Percentiles rank a stretch among this genome's conserved stretches.
Evolutionary conservation across 2,797 vertebrate species (phyloP).

Genomic region (Cercopithecus neglectus): DNA sequence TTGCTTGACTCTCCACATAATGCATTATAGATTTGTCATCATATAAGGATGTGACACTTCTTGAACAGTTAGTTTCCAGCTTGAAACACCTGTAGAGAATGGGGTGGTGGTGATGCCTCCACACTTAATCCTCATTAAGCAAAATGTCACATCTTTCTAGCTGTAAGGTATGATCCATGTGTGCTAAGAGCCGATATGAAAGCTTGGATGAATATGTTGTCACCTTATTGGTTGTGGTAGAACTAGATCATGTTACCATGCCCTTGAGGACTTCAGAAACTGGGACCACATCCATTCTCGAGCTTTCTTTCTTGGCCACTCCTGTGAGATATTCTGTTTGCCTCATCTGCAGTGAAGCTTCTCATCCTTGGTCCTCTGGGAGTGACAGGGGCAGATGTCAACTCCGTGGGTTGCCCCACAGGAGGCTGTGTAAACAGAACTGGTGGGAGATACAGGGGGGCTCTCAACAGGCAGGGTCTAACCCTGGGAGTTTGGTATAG

Average conservation of each 20-base stretch:
- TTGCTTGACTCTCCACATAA: neutral
- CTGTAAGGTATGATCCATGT: neutral
- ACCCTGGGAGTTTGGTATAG: neutral
- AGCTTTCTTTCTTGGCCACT: neutral
- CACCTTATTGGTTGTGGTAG: accelerated
- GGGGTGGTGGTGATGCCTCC: neutral
- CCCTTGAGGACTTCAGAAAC: neutral
- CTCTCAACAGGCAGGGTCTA: neutral
- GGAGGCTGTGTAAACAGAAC: neutral
- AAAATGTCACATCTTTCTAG: neutral
- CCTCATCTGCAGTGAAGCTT: neutral
- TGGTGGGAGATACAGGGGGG: accelerated
- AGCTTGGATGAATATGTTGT: no score
- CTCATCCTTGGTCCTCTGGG: neutral
- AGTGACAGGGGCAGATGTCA: neutral
- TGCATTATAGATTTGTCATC: neutral
- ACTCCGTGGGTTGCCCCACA: accelerated
- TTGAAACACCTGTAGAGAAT: neutral
- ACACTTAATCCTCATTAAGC: neutral
- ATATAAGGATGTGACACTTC: neutral
- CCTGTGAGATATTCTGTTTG: neutral
- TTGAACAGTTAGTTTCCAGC: neutral
- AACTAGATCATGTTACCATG: accelerated
- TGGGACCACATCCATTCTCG: neutral
- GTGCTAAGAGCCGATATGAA: accelerated